Conservation (phyloP, 2,888 invertebrate species). For the Lasioglossum oenotherae region DNA sequence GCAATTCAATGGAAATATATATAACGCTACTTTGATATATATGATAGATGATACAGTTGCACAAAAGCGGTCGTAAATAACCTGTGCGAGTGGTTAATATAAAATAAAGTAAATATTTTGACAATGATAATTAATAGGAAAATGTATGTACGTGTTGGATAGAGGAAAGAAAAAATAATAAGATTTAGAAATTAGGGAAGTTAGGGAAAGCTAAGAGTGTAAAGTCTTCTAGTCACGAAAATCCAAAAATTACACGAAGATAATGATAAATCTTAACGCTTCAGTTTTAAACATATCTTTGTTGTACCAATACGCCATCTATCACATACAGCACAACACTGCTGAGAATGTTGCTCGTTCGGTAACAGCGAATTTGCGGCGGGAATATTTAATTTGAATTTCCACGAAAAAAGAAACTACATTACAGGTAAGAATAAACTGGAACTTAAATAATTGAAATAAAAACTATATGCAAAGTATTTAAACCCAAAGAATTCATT, state of each 20-base stretch:
- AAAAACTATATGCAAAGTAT: background rate
- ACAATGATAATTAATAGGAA: background rate
- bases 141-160: background rate
- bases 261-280: background rate
- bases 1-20: background rate
- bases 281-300: background rate
- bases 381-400: constrained; percentile 21
- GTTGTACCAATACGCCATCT: constrained; percentile 51
- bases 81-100: background rate
- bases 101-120: background rate
- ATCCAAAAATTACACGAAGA: background rate
- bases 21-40: background rate
- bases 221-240: background rate
- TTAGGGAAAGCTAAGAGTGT: background rate
- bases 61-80: constrained; percentile 1
- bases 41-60: background rate
- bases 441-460: background rate
- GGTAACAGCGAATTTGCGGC: constrained; percentile 26
- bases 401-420: background rate
- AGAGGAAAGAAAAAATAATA: background rate
- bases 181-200: background rate
- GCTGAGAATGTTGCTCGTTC: constrained; percentile 22
- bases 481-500: background rate
- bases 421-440: background rate
- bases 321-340: constrained; percentile 8